Evolutionary conservation across 2,888 invertebrate genomes (phyloP), one percentile per base, ranked within the genome.

Genomic region (Clepsis dumicolana): DNA sequence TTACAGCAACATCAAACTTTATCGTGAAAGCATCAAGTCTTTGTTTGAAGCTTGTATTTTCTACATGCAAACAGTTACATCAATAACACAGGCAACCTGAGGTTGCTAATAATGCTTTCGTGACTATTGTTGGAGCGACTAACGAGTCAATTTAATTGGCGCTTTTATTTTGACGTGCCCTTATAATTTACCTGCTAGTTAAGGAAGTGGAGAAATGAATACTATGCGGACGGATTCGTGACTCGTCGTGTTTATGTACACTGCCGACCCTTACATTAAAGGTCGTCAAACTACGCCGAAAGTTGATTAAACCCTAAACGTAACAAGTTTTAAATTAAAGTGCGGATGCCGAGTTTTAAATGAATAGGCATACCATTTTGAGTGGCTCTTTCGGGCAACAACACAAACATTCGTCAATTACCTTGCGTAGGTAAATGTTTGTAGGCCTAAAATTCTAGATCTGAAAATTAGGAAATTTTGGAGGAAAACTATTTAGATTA

Each of bases 91-190:
- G 32, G 68, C 63, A 53, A 68, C 64, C 68, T 63, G 35, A 54
- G 60, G 62, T 62, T 57, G 67, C 62, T 68, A 68, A 68, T 57
- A 68, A 68, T 44, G 78, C 78, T 78, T 80, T 77, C 81, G 80
- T 81, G 85, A 82, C 82, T 82, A 79, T 78, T 80, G 76, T 68
- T 59, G 52, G 68, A 64, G 38, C 68, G 52, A 73, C 75, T 73
- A 73, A 73, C 74, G 76, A 79, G 76, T 77, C 78, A 78, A 83
- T 86, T 85, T 86, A 87, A 86, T 87, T 83, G 85, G 75, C 72
- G 73, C 80, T 77, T 82, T 84, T 84, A 80, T 78, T 82, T 81
- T 80, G 80, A 80, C 78, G 79, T 78, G 75, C 80, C 83, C 79
- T 79, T 76, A 74, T 79, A 78, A 85, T 86, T 85, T 80, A 83